Conservation (phyloP, 2,888 invertebrate species). For the Tetanocera ferruginea region DNA sequence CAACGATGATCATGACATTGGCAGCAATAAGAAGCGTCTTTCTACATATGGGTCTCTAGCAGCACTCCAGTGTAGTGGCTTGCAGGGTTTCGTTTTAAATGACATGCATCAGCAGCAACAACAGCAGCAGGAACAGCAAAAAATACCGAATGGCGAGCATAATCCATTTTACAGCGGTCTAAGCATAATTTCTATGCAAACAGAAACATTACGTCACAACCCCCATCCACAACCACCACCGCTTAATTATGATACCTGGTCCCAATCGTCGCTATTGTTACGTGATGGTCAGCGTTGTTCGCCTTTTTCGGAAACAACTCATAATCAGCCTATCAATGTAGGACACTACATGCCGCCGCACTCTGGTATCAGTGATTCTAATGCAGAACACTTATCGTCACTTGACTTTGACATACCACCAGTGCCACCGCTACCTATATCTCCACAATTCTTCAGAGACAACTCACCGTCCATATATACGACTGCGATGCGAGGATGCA, state of each 20-base stretch:
- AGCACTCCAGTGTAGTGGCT: not conserved
- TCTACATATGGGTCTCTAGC: slow-evolving; percentile 44
- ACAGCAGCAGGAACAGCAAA: not conserved
- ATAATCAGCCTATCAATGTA: not conserved
- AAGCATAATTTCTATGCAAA: slow-evolving; percentile 50
- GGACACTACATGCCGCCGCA: not conserved
- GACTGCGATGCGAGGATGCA: not conserved
- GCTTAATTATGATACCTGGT: not conserved
- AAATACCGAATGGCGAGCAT: slow-evolving; percentile 25
- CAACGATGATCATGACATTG: slow-evolving; percentile 62
- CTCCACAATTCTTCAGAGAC: not conserved
- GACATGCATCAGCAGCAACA: not conserved
- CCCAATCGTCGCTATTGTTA: not conserved
- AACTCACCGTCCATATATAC: not conserved
- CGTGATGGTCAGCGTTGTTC: not conserved
- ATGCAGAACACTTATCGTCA: not conserved
- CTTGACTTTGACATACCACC: slow-evolving; percentile 5
- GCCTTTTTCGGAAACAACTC: not conserved
- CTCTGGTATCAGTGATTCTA: not conserved
- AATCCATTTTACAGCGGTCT: slow-evolving; percentile 43
- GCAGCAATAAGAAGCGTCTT: slow-evolving; percentile 71
- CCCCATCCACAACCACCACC: not conserved
- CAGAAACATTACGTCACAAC: not conserved
- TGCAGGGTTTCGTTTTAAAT: not conserved
- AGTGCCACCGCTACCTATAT: not conserved